Base-by-base conservation (phyloP, 1,140 invertebrate genomes). In the Wasmannia auropunctata region DNA sequence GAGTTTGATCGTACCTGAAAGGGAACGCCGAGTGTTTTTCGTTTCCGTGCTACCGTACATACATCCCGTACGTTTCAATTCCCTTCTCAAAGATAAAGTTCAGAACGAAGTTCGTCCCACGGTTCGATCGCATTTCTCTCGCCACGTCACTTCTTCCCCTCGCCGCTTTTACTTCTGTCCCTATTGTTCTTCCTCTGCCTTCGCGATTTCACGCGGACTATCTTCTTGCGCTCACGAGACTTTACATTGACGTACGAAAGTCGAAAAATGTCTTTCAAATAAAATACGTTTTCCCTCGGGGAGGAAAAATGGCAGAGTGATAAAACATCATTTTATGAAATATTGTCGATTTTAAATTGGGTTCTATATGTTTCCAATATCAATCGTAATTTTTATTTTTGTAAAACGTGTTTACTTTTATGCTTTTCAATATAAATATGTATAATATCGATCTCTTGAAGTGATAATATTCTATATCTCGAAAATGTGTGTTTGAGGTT, bases 1-100 rank as follows among this genome's bases (percentile, higher is more conserved):
- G 60, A 65, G 76, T 67, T 79, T 37, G 28, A 79, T 79, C 43
- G 49, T 19, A 43, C 28, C 43, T 51, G 43, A 69, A 67, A 80
- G 63, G n/a, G 14, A 49, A 37, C n/a, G 76, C 31, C 43, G 22
- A 51, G 31, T 80, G 14, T 80, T 80, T 79, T 69, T 51, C 76
- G 34, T 51, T n/a, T 67, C 6, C 25, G 14, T 10, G 5, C 31
- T 67, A 51, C 46, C 31, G 46, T 63, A 69, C 49, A 22, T 62
- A 40, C 46, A 67, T 80, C 22, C n/a, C 62, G 31, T n/a, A 79
- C 60, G 40, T 79, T 80, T 80, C 76, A 67, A 80, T 80, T 80
- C 62, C n/a, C 28, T 43, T 80, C 62, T 37, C 62, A 80, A 80
- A 80, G 62, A 67, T 80, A 80, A 80, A 80, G 62, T 80, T 69